These are phyloP conservation scores for Orchesella cincta DNA, from an alignment of 1,140 invertebrate genomes.

Conservation along the genomic window DNA sequence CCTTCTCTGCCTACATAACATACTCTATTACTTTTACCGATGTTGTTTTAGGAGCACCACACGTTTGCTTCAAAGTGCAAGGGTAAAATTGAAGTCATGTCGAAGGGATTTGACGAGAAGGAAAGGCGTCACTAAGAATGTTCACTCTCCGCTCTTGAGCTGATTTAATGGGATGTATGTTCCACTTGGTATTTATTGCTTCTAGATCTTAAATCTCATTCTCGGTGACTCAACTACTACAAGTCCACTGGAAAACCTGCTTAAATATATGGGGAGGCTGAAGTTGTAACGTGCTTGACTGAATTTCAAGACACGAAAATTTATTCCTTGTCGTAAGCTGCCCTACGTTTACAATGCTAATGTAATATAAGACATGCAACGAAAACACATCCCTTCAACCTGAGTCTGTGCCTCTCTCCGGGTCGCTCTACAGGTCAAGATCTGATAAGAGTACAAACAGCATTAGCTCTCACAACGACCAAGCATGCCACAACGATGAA, in stretches of 20 bases:
- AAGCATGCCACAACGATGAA: background rate
- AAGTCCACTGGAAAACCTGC: conserved; percentile 14
- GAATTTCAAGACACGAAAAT: conserved; percentile 14
- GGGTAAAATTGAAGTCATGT: conserved; percentile 10
- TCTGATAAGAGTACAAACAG: conserved; percentile 35
- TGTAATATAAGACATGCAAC: too few species aligned
- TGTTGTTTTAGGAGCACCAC: background rate
- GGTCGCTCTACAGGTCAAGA: conserved; percentile 34
- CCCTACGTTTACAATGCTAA: background rate
- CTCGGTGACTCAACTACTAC: background rate
- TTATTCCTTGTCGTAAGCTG: background rate
- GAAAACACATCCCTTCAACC: background rate
- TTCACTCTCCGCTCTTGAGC: background rate
- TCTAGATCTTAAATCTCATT: background rate
- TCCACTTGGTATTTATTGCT: conserved; percentile 8
- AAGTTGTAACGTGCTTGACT: background rate
- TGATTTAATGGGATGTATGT: conserved; percentile 10
- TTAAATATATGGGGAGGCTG: background rate
- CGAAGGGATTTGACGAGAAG: background rate
- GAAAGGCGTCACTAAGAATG: background rate
- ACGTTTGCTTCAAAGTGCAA: background rate
- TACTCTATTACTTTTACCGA: background rate
- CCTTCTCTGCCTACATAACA: background rate
- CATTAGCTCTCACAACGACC: background rate
- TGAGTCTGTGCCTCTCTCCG: conserved; percentile 3